A percentile compares a stretch with the other conserved stretches of the same genome.
phyloP scores from a whole-genome alignment of 2,113 vertebrate genomes.

The Grantiella picta region DNA sequence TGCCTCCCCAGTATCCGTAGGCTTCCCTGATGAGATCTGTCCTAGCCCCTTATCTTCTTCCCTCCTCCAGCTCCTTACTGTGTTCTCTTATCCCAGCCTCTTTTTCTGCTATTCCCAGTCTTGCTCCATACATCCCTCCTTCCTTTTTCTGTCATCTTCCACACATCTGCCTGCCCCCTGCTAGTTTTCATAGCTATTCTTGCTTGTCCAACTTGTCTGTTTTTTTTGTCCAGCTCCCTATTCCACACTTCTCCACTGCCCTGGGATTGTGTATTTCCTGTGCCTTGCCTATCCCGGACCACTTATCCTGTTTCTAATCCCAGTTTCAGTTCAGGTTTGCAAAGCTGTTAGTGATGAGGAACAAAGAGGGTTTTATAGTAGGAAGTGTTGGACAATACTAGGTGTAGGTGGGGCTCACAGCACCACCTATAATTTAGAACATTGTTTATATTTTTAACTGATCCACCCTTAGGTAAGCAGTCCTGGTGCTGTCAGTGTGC shows the following conservation, averaged over 20 bases:
- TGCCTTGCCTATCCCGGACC: background rate
- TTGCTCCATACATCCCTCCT: background rate
- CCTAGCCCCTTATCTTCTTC: background rate
- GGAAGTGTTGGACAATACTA: constrained; percentile 1
- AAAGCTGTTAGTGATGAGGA: background rate
- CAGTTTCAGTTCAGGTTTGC: constrained; percentile 3
- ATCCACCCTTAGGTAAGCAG: constrained; percentile 31
- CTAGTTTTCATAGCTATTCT: background rate
- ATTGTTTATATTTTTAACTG: constrained; percentile 28
- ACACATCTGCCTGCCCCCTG: background rate
- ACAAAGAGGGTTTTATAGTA: constrained; percentile 18
- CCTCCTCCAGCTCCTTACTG: accelerated
- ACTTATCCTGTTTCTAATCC: background rate
- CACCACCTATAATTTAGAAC: constrained; percentile 34
- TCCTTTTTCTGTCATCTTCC: background rate
- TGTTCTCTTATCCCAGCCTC: background rate
- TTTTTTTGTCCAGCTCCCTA: background rate
- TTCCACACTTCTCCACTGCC: background rate
- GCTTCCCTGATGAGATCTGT: accelerated
- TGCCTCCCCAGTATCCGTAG: background rate
- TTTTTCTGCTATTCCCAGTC: background rate
- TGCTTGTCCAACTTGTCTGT: background rate
- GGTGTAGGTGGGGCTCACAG: constrained; percentile 13
- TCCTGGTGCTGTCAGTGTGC: background rate
- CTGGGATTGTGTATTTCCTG: background rate